Evolutionary conservation across 2,888 invertebrate genomes (phyloP).

Genomic region (Dryococelus australis): DNA sequence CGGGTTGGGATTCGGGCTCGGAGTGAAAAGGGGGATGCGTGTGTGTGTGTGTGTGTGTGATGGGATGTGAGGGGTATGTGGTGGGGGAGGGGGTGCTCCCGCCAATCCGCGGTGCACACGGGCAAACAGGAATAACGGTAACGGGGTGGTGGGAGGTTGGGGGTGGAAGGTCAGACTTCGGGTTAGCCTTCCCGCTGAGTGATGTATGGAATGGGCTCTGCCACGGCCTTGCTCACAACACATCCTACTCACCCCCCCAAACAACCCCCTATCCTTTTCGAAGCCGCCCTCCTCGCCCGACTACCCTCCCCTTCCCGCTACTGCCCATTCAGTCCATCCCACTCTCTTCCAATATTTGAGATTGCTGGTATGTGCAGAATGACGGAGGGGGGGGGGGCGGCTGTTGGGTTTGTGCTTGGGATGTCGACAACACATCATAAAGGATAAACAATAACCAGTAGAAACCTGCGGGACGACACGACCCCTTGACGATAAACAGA

Average conservation of each 20-base stretch:
- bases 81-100: background rate
- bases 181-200: constrained; percentile 5
- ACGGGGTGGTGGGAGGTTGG: too few species aligned
- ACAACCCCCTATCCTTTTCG: background rate
- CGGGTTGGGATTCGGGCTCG: background rate
- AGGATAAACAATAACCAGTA: background rate
- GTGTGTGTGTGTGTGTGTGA: background rate
- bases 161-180: background rate
- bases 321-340: background rate
- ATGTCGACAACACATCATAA: background rate
- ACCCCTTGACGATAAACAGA: too few species aligned
- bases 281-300: background rate
- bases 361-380: too few species aligned
- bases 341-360: constrained; percentile 9
- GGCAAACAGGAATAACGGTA: background rate
- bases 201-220: background rate
- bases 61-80: background rate
- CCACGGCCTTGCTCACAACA: background rate
- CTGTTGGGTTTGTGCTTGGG: background rate
- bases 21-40: too few species aligned
- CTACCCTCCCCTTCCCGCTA: background rate
- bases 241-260: background rate
- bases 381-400: background rate
- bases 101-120: background rate
- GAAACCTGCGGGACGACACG: background rate